Evolutionary conservation across 2,888 invertebrate genomes (phyloP), one percentile per base, ranked within the genome.

Genomic region (Troides aeacus): DNA sequence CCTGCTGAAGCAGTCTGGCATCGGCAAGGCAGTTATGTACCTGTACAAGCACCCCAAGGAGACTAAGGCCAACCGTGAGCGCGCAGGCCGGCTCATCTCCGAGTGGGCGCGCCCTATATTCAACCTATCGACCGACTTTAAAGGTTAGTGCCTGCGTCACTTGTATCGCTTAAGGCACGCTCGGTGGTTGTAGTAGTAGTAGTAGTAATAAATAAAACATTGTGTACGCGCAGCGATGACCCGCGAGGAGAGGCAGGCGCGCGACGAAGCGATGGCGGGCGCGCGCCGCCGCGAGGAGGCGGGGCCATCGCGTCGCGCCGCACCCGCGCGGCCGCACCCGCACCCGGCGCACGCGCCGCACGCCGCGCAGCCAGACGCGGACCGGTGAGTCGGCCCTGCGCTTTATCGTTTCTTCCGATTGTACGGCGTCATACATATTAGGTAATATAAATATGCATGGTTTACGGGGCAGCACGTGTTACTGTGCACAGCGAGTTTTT

Each of bases 21-120:
- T 99, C 76, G 99, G 99, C 69, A 99, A 99, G 91, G 99, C 99
- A 59, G 98, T 99, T 1, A 99, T 99, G 99, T 99, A 99, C 92
- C 94, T 99, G 66, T 99, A 98, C 90, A 99, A 99, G 87, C 99
- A 99, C 88, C 99, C 99, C 0, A 97, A 96, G 86, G 99, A 99
- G 93, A 97, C 97, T 0, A 98, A 98, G 87, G 94, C 95, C 71
- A 99, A 99, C 89, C 96, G 96, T 81, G 97, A 97, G 83, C 94
- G 96, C 67, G 98, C 99, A 72, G 98, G 98, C 1, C 95, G 97
- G 75, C 94, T 99, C 74, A 99, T 99, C 76, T 98, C 97, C 73
- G 98, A 99, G 89, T 99, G 99, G 99, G 98, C 99, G 0, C 91
- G 99, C 18, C 99, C 99, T 1, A 99, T 99, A 76, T 99, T 99